Evolutionary conservation across 2,797 vertebrate genomes (phyloP), one percentile per base, ranked within the genome.

Genomic region (Molossus alvarezi): DNA sequence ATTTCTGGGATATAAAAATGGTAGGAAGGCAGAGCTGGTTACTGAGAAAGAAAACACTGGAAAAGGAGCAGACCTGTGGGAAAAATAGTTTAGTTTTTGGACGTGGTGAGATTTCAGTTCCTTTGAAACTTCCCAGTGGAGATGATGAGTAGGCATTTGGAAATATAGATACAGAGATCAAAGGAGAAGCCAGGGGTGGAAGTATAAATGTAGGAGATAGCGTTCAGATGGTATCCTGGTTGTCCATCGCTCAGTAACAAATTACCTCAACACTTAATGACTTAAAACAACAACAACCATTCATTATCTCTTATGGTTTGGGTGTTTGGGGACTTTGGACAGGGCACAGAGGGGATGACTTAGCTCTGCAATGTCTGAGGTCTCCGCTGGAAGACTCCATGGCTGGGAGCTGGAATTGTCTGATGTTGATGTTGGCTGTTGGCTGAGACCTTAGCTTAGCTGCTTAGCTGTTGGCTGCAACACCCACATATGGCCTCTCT

Each of bases 351-450:
- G 76, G 55, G 23, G 57, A 84, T 94, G 72, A 83, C 76, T 90
- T 94, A 75, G 33, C 73, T 83, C 81, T 81, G 14, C 55, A 29
- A 3, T 67, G 62, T 82, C 82, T 77, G 79, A 95, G 79, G 67
- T 73, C 75, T 95, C 75, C 69, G 57, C 72, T 82, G 75, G 64
- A 93, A 96, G 76, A 51, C 75, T 93, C 55, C 37, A 37, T 51
- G 89, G 29, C 80, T 89, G 55, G 91, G 71, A 93, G 64, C 60
- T 94, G 87, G 65, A 93, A 82, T 51, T 14, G 33, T 86, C 80
- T 80, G 83, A 75, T 96, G 65, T 96, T 96, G 80, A 91, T 82
- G 14, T 72, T 97, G 95, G 86, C 82, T 62, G 14, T 62, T 73
- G 92, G 29, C 69, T 71, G 71, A 89, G 91, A 65, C 51, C 72